Evolutionary conservation across 2,113 vertebrate species (phyloP), one percentile per base, ranked within the genome.

Genomic region (Lucifuga dentata): DNA sequence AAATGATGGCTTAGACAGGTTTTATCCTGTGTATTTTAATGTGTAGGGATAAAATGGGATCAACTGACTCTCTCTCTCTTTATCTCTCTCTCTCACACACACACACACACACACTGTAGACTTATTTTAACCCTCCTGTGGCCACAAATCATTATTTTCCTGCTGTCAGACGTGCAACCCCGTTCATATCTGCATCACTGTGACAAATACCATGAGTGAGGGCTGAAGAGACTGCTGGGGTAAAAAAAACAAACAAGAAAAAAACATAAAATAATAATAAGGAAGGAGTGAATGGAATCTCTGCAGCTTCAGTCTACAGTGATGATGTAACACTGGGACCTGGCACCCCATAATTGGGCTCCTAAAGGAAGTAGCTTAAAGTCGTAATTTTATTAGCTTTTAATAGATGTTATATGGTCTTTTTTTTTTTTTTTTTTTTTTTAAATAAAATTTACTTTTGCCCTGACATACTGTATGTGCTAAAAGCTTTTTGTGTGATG

Each of bases 371-470:
- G 72, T 90, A 86, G 86, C 88, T 89, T 67, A 81, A 84, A 86
- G 7, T 60, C 92, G 86, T 91, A 87, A 89, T 91, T 93, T 93
- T 92, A 93, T 90, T 93, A 92, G 89, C 92, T 92, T 94, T 93
- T 93, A 94, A 89, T 88, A 92, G 91, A 93, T 93, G 92, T 91
- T 91, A 79, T 89, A 92, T 91, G 86, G 90, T 92, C 86, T 83
- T 92, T 93, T 94, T 93, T 93, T n/a, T n/a, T n/a, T n/a, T n/a
- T n/a, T n/a, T n/a, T n/a, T n/a, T n/a, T n/a, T n/a, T n/a, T n/a
- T n/a, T n/a, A n/a, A 93, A 92, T 94, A 93, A 94, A 93, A 91
- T 87, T 81, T 80, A 90, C 82, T 78, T 90, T 92, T 89, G 83
- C 89, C 90, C 90, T 87, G 41, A 68, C 48, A 32, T 2, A 24